These are phyloP conservation scores for Andrena cerasifolii DNA, from an alignment of 1,140 invertebrate species.

Conservation along the genomic window DNA sequence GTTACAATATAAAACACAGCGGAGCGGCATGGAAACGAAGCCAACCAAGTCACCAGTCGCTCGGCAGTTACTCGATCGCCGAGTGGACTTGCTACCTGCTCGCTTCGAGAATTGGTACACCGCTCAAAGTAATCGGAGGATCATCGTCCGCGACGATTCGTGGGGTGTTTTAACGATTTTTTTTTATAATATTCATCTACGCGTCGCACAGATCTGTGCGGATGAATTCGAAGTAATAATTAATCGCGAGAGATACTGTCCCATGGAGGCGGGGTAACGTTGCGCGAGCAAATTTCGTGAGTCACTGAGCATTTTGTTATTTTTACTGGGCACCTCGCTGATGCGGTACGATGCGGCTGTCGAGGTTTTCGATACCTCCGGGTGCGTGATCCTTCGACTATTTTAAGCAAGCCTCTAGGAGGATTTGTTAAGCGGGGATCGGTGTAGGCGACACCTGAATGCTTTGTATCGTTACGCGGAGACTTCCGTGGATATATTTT, in stretches of 20 bases:
- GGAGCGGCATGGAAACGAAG: neutral
- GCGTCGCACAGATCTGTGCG: neutral
- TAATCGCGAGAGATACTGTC: no score
- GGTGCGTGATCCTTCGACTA: neutral
- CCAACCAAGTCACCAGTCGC: neutral
- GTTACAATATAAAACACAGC: constrained; percentile 28
- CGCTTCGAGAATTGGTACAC: neutral
- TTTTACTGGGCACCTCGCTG: neutral
- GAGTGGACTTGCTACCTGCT: neutral
- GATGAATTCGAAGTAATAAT: neutral
- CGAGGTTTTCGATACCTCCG: no score
- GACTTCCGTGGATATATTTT: no score
- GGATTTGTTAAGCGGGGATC: no score
- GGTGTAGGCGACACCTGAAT: no score
- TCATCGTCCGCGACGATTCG: neutral
- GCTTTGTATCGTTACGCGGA: no score
- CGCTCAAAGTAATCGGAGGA: neutral
- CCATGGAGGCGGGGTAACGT: no score
- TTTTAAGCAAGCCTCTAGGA: no score
- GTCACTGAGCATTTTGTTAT: neutral
- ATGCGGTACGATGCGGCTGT: neutral
- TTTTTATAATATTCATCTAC: no score
- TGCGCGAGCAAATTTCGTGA: neutral
- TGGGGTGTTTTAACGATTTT: no score
- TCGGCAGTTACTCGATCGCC: neutral